phyloP scores from a whole-genome alignment of 2,113 vertebrate species.

The Cnemophilus loriae region DNA sequence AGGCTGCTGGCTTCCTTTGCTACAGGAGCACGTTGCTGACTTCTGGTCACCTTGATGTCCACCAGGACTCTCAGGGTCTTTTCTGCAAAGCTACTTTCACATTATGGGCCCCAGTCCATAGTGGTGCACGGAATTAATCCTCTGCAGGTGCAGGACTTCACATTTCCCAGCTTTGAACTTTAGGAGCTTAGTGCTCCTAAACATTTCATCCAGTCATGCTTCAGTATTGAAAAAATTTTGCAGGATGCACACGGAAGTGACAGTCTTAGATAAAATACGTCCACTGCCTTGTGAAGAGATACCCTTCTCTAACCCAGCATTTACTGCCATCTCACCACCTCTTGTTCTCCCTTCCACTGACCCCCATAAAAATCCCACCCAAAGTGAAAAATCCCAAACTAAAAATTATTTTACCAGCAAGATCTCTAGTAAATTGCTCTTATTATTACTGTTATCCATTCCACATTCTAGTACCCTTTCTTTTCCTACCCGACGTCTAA shows the following conservation, averaged over 20 bases:
- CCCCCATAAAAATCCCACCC: rapidly evolving
- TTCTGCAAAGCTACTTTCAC: not conserved
- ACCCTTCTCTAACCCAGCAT: not conserved
- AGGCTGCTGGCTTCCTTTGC: not conserved
- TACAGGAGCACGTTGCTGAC: not conserved
- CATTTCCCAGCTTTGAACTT: not conserved
- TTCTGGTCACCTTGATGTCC: not conserved
- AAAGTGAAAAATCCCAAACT: not conserved
- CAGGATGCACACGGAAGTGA: not conserved
- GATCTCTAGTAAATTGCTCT: not conserved
- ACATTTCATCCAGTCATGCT: not conserved
- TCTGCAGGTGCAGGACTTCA: not conserved
- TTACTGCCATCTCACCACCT: not conserved
- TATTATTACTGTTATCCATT: not conserved
- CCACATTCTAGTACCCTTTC: not conserved
- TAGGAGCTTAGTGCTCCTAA: not conserved
- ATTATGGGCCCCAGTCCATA: no score
- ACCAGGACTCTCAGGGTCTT: not conserved
- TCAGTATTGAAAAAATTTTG: not conserved
- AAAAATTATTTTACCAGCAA: not conserved
- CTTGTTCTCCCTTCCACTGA: not conserved
- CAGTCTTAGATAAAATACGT: not conserved
- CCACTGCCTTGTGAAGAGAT: not conserved
- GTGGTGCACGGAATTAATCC: not conserved
- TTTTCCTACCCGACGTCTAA: not conserved